phyloP scores from a whole-genome alignment of 2,797 vertebrate genomes.

The Rhinichthys osculus region DNA sequence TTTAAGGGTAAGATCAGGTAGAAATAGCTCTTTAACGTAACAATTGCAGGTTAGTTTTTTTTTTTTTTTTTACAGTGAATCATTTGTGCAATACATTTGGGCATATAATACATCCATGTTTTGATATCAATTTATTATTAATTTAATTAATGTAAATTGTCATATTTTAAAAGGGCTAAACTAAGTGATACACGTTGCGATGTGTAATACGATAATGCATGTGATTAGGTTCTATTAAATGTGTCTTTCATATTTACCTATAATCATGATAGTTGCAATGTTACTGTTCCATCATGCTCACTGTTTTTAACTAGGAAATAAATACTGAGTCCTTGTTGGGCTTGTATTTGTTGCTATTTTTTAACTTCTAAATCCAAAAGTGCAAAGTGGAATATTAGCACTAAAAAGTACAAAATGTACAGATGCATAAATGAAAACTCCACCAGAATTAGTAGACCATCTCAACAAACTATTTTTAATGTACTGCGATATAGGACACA shows the following conservation, averaged over 20 bases:
- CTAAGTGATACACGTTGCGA: neutral
- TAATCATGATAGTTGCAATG: neutral
- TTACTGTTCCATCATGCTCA: neutral
- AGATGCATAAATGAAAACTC: neutral
- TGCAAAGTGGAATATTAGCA: neutral
- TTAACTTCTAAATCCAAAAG: neutral
- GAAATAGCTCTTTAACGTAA: too few relatives aligned
- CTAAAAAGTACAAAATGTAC: neutral
- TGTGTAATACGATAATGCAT: neutral
- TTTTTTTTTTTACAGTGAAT: too few relatives aligned
- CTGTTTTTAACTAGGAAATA: neutral
- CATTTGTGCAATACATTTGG: too few relatives aligned
- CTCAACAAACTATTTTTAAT: slow-evolving; percentile 5
- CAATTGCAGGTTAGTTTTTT: too few relatives aligned
- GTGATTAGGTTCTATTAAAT: neutral
- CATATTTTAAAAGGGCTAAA: neutral
- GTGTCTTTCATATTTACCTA: neutral
- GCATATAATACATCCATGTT: neutral
- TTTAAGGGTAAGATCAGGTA: too few relatives aligned
- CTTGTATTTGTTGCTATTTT: neutral
- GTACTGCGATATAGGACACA: neutral
- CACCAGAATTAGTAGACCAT: neutral
- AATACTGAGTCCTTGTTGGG: neutral
- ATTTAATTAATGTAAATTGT: neutral
- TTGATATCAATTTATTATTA: neutral